Evolutionary conservation across 1,140 invertebrate species (phyloP), one percentile per base, ranked within the genome.

Genomic region (Thaumatotibia leucotreta): DNA sequence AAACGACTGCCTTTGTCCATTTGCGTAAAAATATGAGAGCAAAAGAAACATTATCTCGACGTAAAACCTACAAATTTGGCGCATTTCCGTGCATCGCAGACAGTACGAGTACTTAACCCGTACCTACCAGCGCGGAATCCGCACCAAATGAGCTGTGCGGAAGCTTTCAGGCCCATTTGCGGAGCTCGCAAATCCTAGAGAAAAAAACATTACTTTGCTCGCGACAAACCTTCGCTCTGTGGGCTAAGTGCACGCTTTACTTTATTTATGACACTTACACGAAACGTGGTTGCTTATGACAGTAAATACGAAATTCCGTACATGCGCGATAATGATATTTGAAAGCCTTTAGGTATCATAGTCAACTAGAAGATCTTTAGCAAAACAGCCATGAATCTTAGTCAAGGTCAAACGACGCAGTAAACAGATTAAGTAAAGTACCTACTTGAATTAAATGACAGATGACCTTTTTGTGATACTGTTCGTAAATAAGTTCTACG

Each of bases 111-210:
- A 58, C 52, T 58, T 58, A 58, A 27, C 52, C 52, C 24, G 35
- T 65, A 72, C 64, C 64, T 61, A 64, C 65, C 65, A 54, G 61
- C 27, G 61, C 63, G 35, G 61, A 63, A 52, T 67, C 58, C 66
- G 49, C 58, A 72, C 65, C 49, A 75, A 79, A 80, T 80, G 74
- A 79, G 65, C 67, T 75, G 71, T 66, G 63, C 70, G 69, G 67
- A 76, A 81, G 72, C 71, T 81, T 77, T 78, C 74, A 73, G 74
- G 68, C 64, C 73, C 75, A 82, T 82, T 82, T 77, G 62, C 66
- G 63, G 67, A 64, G 45, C 66, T 67, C 67, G 63, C 66, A 77
- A 79, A 74, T 72, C 69, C 75, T 81, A 74, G 71, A 69, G 65
- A 67, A 71, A 79, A 35, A 73, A 81, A 77, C 68, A 70, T 70